phyloP scores from a whole-genome alignment of 2,888 invertebrate genomes.

The Automeris io region DNA sequence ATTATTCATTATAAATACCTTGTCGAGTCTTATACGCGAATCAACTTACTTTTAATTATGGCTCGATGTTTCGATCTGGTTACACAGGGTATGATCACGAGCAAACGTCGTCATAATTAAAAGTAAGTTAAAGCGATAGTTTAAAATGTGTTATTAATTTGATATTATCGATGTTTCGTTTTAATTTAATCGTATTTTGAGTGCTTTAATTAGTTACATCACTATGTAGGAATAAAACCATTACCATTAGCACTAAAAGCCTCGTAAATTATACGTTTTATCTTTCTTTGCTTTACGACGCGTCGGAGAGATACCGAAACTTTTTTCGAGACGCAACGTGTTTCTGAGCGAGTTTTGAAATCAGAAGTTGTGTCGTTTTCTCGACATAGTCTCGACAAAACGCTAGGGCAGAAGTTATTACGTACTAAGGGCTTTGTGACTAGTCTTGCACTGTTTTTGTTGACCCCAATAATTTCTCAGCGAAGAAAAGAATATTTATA shows the following conservation, averaged over 20 bases:
- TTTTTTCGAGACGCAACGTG: constrained; percentile 17
- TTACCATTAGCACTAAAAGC: constrained; percentile 51
- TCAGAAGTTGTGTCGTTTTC: constrained; percentile 5
- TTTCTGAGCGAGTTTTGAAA: constrained; percentile 8
- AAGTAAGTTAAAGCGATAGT: too few species aligned
- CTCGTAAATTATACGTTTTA: constrained; percentile 54
- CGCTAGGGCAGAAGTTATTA: constrained; percentile 4
- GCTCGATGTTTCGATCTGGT: too few species aligned
- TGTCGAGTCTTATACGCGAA: too few species aligned
- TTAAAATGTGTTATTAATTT: too few species aligned
- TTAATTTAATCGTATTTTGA: not conserved
- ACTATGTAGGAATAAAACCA: constrained; percentile 40
- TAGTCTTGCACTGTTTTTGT: not conserved
- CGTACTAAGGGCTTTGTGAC: constrained; percentile 1
- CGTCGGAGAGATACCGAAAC: constrained; percentile 8
- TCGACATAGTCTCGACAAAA: constrained; percentile 1
- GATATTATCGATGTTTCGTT: too few species aligned
- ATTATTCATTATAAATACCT: too few species aligned
- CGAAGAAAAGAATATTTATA: too few species aligned
- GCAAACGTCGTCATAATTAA: too few species aligned
- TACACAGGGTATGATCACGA: too few species aligned
- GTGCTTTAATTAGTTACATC: not conserved
- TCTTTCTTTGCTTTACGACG: constrained; percentile 30
- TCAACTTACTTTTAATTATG: too few species aligned
- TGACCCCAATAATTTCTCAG: not conserved